Conservation (phyloP, 2,888 invertebrate genomes). For the Conus canariensis region DNA sequence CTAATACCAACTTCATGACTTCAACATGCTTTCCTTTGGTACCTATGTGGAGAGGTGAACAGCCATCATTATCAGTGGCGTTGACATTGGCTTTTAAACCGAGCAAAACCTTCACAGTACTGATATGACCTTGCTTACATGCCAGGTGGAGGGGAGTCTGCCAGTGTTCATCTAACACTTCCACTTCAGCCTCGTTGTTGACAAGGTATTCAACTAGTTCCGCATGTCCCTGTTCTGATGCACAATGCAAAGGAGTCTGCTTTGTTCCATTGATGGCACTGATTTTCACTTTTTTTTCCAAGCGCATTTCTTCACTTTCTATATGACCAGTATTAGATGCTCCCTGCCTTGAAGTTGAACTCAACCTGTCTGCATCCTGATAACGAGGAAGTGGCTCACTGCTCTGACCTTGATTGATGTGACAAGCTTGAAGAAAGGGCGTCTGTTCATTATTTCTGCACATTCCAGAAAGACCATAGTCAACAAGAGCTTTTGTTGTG, state of each 20-base stretch:
- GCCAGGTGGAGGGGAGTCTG: no score
- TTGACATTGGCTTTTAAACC: neutral
- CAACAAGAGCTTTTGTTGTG: neutral
- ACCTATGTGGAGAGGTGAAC: neutral
- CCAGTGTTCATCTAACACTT: neutral
- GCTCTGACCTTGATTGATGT: no score
- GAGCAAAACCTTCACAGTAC: neutral
- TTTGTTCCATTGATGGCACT: neutral
- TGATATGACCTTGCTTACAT: no score
- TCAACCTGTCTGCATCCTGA: neutral
- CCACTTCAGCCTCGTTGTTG: neutral
- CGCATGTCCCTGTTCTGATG: neutral
- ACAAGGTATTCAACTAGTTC: neutral
- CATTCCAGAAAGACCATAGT: neutral
- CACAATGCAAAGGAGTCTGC: neutral
- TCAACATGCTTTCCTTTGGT: neutral
- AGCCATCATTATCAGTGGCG: neutral
- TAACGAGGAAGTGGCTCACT: neutral
- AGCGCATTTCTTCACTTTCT: neutral
- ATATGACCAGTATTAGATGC: neutral
- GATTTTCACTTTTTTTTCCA: neutral
- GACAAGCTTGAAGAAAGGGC: no score
- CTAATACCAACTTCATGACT: neutral
- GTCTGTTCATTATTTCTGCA: no score
- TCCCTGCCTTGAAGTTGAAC: neutral